Evolutionary conservation across 2,797 vertebrate genomes (phyloP).

Genomic region (Triplophysa bombifrons): DNA sequence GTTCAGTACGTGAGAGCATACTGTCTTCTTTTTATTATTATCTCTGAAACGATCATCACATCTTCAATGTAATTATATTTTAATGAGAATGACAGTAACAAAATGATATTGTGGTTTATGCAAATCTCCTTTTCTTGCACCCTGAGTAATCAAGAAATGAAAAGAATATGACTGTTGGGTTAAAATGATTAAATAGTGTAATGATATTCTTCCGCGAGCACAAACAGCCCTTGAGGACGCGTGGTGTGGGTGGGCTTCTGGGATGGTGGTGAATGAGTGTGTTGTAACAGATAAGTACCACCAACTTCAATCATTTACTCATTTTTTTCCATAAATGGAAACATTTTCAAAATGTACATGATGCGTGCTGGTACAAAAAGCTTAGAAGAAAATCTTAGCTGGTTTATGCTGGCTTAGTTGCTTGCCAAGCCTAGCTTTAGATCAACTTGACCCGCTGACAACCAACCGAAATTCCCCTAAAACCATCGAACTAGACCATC

Average conservation of each 20-base stretch:
- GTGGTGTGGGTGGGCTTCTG: slow-evolving; percentile 52
- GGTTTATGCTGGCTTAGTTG: neutral
- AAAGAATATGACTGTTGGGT: slow-evolving; percentile 73
- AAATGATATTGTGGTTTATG: slow-evolving; percentile 65
- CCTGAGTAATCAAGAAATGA: slow-evolving; percentile 70
- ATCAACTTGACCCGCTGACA: neutral
- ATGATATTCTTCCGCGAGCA: slow-evolving; percentile 66
- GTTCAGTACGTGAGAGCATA: slow-evolving; percentile 6
- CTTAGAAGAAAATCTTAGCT: neutral
- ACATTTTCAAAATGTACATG: slow-evolving; percentile 18
- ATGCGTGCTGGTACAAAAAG: neutral
- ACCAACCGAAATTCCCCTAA: neutral
- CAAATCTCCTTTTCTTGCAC: slow-evolving; percentile 69
- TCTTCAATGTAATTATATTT: slow-evolving; percentile 62
- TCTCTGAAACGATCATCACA: slow-evolving; percentile 55
- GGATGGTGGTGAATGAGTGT: slow-evolving; percentile 22
- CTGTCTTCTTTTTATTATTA: slow-evolving; percentile 34
- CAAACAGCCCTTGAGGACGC: slow-evolving; percentile 62
- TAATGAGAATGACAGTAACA: slow-evolving; percentile 70
- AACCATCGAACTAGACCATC: neutral
- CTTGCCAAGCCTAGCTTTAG: neutral
- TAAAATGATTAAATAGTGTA: slow-evolving; percentile 72
- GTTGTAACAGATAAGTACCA: slow-evolving; percentile 26
- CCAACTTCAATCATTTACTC: slow-evolving; percentile 19
- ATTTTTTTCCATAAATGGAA: neutral